Base-by-base conservation (phyloP, 2,888 invertebrate genomes). In the Drosophila fulvimacula region DNA sequence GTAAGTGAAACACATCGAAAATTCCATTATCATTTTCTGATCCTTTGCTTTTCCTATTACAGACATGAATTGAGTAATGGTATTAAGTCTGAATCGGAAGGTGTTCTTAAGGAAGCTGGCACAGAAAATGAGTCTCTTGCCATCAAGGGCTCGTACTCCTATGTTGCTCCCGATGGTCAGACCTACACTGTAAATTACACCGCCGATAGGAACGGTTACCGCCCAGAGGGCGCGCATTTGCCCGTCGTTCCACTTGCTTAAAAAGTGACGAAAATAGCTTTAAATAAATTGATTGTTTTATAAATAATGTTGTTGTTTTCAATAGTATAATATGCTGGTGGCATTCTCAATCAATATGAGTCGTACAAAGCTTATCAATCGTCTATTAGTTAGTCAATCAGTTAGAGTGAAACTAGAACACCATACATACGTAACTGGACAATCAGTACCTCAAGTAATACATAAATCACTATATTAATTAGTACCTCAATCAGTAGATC, bases 151-250 rank as follows among this genome's bases (percentile, higher is more conserved):
- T 27, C 39, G 3, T 55, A 2, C 55, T 4, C 1, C 27, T 55
- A 1, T 9, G 30, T 55, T 55, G 41, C 19, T 10, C 10, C 15
- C 6, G 55, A 55, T 55, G 55, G 55, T 15, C 30, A 13, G 0
- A 55, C 30, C 0, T 55, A 55, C 41, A 0, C 0, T 13, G 39
- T 55, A 1, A 17, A 1, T 30, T 55, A 55, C 15, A 15, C 21
- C 27, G 55, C 55, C 15, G 55, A 41, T 15, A 30, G 32, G 41
- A 55, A 55, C 41, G 55, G 55, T 15, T 55, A 19, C 55, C 55
- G 41, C 30, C 55, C 55, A 5, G 10, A 19, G 39, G 55, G 55
- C 15, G 41, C 41, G 10, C 55, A 55, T 19, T 0, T 55, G 13
- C 55, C 30, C 30, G 10, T 10, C 10, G 30, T 10, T 10, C 30